A percentile compares a stretch with the other conserved stretches of the same genome.
These are phyloP conservation scores for Cherax quadricarinatus DNA, from an alignment of 1,140 invertebrate genomes.

Conservation along the genomic window DNA sequence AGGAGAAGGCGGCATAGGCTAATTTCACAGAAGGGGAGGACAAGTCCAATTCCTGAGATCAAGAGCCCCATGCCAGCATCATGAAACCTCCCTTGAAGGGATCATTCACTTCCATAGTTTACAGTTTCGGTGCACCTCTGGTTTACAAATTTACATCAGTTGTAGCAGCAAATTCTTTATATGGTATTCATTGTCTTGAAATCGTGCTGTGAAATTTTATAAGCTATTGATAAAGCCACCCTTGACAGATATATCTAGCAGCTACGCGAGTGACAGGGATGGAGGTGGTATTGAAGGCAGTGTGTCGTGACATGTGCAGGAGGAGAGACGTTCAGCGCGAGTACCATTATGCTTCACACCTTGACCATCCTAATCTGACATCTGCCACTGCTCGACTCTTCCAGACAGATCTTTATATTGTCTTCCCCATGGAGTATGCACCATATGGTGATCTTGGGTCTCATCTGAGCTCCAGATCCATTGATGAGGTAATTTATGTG, in stretches of 20 bases:
- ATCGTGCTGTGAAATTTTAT: too few species aligned
- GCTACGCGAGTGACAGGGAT: conserved; percentile 42
- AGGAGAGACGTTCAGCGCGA: conserved; percentile 50
- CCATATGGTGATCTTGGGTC: conserved; percentile 44
- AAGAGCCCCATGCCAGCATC: too few species aligned
- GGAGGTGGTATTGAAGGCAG: conserved; percentile 54
- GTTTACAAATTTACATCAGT: too few species aligned
- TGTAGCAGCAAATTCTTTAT: too few species aligned
- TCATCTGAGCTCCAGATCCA: conserved; percentile 33
- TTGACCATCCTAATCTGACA: conserved; percentile 47
- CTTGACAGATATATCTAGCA: conserved; percentile 43
- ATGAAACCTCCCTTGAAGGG: too few species aligned
- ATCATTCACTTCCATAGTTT: too few species aligned
- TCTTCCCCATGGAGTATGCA: conserved; percentile 57
- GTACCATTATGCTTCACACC: conserved; percentile 61
- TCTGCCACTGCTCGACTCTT: conserved; percentile 44
- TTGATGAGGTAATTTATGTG: conserved; percentile 42
- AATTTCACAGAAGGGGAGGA: too few species aligned
- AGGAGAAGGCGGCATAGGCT: too few species aligned
- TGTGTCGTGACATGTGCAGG: conserved; percentile 46
- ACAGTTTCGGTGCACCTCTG: too few species aligned
- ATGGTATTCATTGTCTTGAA: too few species aligned
- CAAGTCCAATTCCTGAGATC: too few species aligned
- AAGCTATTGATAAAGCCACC: background rate
- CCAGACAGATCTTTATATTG: conserved; percentile 63